A percentile compares a stretch with the other conserved stretches of the same genome.
phyloP scores from a whole-genome alignment of 2,113 vertebrate species.

The Nannospalax galili region DNA sequence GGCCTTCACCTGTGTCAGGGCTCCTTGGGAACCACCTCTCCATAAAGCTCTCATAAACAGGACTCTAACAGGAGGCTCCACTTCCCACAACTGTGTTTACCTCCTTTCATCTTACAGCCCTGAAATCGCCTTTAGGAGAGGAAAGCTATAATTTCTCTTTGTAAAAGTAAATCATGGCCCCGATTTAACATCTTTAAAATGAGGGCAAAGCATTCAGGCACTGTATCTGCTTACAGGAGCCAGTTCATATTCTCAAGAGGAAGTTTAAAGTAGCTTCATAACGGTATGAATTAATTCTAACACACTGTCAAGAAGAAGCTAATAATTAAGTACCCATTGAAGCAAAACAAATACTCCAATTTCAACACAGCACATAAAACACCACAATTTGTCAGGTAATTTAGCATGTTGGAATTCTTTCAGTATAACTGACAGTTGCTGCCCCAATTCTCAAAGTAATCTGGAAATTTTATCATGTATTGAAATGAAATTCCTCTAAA shows the following conservation, averaged over 20 bases:
- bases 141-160: slow-evolving; percentile 51
- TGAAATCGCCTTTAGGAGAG: slow-evolving; percentile 10
- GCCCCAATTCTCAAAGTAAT: slow-evolving; percentile 73
- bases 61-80: background rate
- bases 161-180: slow-evolving; percentile 45
- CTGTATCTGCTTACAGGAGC: slow-evolving; percentile 7
- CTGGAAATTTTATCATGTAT: slow-evolving; percentile 70
- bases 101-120: background rate
- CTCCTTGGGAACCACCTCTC: background rate
- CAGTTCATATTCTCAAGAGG: slow-evolving; percentile 20
- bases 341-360: slow-evolving; percentile 68
- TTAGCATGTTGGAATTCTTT: slow-evolving; percentile 58
- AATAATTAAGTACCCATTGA: slow-evolving; percentile 72
- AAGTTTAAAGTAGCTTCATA: slow-evolving; percentile 48
- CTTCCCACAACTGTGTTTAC: background rate
- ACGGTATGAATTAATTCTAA: slow-evolving; percentile 71
- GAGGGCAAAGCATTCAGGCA: slow-evolving; percentile 54
- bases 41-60: background rate
- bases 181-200: slow-evolving; percentile 60
- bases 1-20: background rate
- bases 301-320: slow-evolving; percentile 69
- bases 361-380: slow-evolving; percentile 55
- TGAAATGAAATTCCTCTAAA: slow-evolving; percentile 55
- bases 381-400: slow-evolving; percentile 63
- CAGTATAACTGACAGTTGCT: slow-evolving; percentile 65